A percentile compares a stretch with the other conserved stretches of the same genome.
Evolutionary conservation across 2,113 vertebrate species (phyloP).

Genomic region (Phalacrocorax carbo): DNA sequence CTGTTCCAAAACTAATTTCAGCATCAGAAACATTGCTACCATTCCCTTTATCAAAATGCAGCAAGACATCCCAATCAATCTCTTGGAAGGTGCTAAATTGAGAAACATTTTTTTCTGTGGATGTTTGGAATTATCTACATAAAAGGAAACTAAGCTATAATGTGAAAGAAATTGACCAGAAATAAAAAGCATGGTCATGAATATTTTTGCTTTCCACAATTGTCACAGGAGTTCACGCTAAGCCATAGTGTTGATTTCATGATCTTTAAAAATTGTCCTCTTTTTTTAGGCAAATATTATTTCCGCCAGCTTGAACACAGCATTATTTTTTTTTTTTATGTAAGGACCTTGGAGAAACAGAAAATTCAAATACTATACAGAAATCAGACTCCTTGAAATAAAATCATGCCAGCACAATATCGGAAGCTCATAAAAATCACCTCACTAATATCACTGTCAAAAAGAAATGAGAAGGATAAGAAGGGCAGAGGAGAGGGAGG

Average conservation of each 20-base stretch:
- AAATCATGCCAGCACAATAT: background rate
- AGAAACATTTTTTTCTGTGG: background rate
- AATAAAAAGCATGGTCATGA: background rate
- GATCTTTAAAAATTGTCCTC: background rate
- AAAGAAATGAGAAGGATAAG: background rate
- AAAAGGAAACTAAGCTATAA: background rate
- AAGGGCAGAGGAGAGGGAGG: no score
- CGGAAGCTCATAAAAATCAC: background rate
- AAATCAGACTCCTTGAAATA: background rate
- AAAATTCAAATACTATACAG: background rate
- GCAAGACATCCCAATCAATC: background rate
- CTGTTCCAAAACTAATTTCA: conserved; percentile 19
- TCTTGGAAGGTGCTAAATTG: background rate
- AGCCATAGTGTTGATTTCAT: background rate
- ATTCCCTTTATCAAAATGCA: conserved; percentile 9
- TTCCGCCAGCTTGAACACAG: background rate
- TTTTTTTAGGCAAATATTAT: background rate
- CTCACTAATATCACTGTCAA: background rate
- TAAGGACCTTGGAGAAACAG: background rate
- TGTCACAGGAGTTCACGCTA: background rate
- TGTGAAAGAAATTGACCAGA: background rate
- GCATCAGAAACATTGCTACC: background rate
- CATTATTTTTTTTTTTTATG: background rate
- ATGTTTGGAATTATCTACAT: background rate
- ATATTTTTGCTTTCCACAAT: background rate